Base-by-base conservation (phyloP, 2,797 vertebrate genomes). In the Eidolon dupreanum region DNA sequence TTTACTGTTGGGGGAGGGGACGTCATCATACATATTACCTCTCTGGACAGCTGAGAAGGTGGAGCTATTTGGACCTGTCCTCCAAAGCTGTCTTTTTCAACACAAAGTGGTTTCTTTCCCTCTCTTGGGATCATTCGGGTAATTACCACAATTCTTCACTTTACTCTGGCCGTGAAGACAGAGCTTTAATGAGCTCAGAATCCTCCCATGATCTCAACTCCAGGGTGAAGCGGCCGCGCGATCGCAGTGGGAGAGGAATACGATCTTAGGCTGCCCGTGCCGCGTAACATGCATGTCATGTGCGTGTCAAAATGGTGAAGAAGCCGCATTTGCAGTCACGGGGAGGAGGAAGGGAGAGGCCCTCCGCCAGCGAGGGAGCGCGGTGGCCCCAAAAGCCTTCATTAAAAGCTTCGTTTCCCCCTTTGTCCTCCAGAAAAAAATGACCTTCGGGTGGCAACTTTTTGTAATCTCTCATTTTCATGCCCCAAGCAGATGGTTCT, bases 391-490 rank as follows among this genome's bases (percentile, higher is more conserved):
- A 0, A 49, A 88, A 57, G 74, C 74, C 74, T 96, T 84, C 87
- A 73, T 73, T 17, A 57, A 86, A 73, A 81, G 83, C 88, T 91
- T 92, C 38, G 51, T 65, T 68, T 68, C 26, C 57, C 22, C 8
- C 26, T 96, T 96, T 94, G 97, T 95, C 95, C 96, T 93, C 95
- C 66, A 28, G 70, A 92, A 97, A 96, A 96, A 61, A 93, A 90
- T 24, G 63, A 96, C 90, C 90, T 97, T 38, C 49, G 74, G 77
- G 70, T 53, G 51, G 71, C 86, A 63, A 68, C 43, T 63, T 94
- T 93, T 82, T 77, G 49, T 95, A 53, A 73, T 43, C 38, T 83
- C 85, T 97, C 90, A 68, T 90, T 96, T 96, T 82, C 82, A 57
- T 57, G 85, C 95, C 88, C 65, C 28, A 57, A 93, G 81, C 55